Percentiles rank a stretch among this genome's conserved stretches.
phyloP scores from a whole-genome alignment of 2,888 invertebrate genomes.

The Cheilosia grossa region DNA sequence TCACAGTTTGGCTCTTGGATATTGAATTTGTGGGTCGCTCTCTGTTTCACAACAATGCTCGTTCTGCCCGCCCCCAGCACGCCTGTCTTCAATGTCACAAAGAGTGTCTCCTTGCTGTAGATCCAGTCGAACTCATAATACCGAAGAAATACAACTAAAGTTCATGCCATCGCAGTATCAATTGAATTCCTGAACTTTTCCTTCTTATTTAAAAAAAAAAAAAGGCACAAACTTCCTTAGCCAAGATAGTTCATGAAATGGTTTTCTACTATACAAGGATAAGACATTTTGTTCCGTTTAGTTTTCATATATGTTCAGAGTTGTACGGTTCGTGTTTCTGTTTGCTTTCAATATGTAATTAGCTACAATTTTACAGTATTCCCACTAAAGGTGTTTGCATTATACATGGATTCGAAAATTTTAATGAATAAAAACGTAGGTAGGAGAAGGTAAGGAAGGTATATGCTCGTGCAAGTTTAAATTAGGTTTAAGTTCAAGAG shows the following conservation, averaged over 20 bases:
- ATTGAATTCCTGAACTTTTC: conserved; percentile 67
- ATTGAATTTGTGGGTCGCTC: conserved; percentile 60
- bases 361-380: not conserved
- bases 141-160: conserved; percentile 60
- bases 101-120: conserved; percentile 16
- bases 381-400: not conserved
- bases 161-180: conserved; percentile 50
- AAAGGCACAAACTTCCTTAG: conserved; percentile 16
- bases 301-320: conserved; percentile 14
- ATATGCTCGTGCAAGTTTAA: not conserved
- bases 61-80: not conserved
- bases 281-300: conserved; percentile 26
- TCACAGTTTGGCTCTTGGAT: conserved; percentile 59
- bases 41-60: conserved; percentile 24
- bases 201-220: conserved; percentile 15
- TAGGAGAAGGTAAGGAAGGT: no score
- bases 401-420: not conserved
- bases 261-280: conserved; percentile 10
- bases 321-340: conserved; percentile 13
- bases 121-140: conserved; percentile 68
- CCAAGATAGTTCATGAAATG: conserved; percentile 45
- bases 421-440: not conserved
- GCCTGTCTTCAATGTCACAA: conserved; percentile 27
- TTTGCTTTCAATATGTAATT: conserved; percentile 39
- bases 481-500: no score